phyloP scores from a whole-genome alignment of 2,888 invertebrate genomes.

The Leptopilina myrica region DNA sequence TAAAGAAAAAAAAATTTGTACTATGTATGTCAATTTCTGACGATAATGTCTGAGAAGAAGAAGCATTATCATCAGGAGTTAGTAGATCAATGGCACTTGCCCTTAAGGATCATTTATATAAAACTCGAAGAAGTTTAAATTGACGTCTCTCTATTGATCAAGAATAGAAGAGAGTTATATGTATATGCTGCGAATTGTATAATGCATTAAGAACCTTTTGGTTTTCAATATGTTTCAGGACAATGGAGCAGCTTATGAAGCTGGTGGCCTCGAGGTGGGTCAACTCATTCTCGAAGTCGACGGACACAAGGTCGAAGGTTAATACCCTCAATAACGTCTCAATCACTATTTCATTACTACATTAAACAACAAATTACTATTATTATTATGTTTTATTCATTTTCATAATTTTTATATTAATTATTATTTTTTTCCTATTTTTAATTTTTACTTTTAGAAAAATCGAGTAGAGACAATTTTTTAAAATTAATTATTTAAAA shows the following conservation, averaged over 20 bases:
- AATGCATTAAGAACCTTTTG: slow-evolving; percentile 1
- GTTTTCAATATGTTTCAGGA: slow-evolving; percentile 80
- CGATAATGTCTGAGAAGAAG: background rate
- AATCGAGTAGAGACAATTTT: too few species aligned
- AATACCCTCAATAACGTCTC: slow-evolving; percentile 45
- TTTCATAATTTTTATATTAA: too few species aligned
- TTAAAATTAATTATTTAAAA: too few species aligned
- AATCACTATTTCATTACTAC: background rate
- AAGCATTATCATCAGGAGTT: too few species aligned
- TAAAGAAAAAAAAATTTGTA: too few species aligned
- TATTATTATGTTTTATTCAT: background rate
- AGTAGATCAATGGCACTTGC: too few species aligned
- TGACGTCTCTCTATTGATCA: background rate
- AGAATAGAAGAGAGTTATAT: background rate
- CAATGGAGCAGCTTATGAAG: slow-evolving; percentile 95
- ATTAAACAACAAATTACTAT: background rate
- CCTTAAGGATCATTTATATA: too few species aligned
- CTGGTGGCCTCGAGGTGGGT: slow-evolving; percentile 95
- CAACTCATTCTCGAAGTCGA: slow-evolving; percentile 96
- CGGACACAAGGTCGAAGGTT: slow-evolving; percentile 82
- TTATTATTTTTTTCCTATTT: too few species aligned
- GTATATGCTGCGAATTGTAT: background rate
- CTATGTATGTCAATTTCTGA: background rate
- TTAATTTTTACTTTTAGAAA: too few species aligned
- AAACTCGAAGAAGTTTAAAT: slow-evolving; percentile 1